Conservation (phyloP, 2,797 vertebrate genomes). For the Arctocebus calabarensis region DNA sequence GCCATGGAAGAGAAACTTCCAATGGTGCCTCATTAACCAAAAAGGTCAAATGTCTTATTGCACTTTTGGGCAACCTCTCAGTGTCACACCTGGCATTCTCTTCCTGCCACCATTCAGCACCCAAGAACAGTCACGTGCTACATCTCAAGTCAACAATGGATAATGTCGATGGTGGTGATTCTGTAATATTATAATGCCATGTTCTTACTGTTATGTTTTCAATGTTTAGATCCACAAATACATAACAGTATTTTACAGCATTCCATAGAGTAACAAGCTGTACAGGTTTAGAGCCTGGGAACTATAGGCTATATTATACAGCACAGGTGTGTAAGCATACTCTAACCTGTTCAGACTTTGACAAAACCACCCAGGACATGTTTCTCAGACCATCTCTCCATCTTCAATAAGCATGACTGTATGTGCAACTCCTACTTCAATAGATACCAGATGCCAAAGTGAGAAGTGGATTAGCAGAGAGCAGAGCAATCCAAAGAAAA, state of each 20-base stretch:
- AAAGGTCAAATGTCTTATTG: not conserved
- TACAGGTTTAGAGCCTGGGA: not conserved
- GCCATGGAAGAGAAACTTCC: not conserved
- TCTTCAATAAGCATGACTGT: not conserved
- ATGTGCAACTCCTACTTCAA: not conserved
- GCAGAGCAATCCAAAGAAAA: not conserved
- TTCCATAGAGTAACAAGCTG: not conserved
- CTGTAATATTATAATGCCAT: not conserved
- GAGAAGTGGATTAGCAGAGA: not conserved
- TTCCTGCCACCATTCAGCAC: not conserved
- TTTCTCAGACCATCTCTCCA: not conserved
- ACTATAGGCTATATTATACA: not conserved
- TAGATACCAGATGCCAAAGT: not conserved
- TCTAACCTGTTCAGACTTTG: not conserved
- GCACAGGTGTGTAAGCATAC: not conserved
- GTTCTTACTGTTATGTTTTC: not conserved
- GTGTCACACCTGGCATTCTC: not conserved
- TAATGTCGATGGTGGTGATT: not conserved
- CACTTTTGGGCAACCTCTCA: not conserved
- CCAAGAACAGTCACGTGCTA: not conserved
- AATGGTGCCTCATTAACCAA: not conserved
- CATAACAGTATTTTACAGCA: not conserved
- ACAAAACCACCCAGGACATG: not conserved
- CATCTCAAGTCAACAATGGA: not conserved
- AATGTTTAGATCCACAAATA: not conserved